A percentile compares a stretch with the other conserved stretches of the same genome.
Conservation (phyloP, 2,797 vertebrate genomes). For the Agapornis canus region DNA sequence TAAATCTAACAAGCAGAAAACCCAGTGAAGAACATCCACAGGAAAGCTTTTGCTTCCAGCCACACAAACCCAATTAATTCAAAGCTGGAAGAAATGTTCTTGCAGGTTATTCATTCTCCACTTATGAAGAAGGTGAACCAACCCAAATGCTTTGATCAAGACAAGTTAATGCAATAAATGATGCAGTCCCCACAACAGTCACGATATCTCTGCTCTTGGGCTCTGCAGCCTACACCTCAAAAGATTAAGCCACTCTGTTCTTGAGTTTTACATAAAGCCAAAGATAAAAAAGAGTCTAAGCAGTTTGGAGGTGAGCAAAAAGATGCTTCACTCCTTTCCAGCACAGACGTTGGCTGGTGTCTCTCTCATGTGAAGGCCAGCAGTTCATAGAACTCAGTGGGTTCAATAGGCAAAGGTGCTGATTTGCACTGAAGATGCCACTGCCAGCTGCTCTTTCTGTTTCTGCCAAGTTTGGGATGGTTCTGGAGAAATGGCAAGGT, state of each 20-base stretch:
- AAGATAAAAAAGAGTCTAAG: background rate
- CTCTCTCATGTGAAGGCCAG: background rate
- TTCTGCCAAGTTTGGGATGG: background rate
- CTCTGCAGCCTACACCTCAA: background rate
- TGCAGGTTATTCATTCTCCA: background rate
- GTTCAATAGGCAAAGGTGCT: background rate
- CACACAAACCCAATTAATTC: background rate
- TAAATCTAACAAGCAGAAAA: background rate
- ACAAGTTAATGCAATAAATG: background rate
- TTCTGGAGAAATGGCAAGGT: background rate
- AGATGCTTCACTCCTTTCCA: background rate
- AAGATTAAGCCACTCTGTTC: background rate
- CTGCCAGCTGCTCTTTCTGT: background rate
- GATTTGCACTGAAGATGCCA: background rate
- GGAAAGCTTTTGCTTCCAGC: background rate
- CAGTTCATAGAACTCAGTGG: background rate
- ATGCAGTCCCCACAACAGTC: background rate
- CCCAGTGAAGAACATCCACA: background rate
- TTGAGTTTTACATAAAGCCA: background rate
- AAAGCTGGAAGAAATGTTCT: background rate
- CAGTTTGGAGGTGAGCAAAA: background rate
- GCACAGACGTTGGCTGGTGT: background rate
- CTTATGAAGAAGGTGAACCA: background rate
- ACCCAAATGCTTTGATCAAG: background rate
- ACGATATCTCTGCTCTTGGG: background rate